phyloP scores from a whole-genome alignment of 2,888 invertebrate species.

The Metalampra italica region DNA sequence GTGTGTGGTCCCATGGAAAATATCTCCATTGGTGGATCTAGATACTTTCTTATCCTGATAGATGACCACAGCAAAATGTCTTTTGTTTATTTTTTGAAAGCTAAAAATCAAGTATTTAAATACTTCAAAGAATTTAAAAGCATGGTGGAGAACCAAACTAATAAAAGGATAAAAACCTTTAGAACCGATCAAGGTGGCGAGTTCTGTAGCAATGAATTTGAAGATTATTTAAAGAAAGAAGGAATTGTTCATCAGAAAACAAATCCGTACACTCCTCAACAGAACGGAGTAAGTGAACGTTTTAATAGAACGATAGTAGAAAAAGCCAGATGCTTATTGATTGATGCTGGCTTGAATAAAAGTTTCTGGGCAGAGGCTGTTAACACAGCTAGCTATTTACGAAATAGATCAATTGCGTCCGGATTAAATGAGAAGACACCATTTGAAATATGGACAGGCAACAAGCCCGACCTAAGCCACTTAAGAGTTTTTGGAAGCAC shows the following conservation, averaged over 20 bases:
- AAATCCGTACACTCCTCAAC: conserved; percentile 9
- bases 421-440: conserved; percentile 13
- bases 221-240: not conserved
- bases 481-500: conserved; percentile 12
- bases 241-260: conserved; percentile 7
- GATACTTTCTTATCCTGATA: conserved; percentile 21
- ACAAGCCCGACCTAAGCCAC: conserved; percentile 12
- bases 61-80: conserved; percentile 26
- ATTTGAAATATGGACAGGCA: conserved; percentile 15
- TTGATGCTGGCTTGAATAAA: conserved; percentile 10
- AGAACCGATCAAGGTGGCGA: conserved; percentile 2
- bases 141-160: conserved; percentile 9
- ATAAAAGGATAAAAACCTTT: conserved; percentile 7
- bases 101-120: conserved; percentile 8
- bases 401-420: conserved; percentile 8
- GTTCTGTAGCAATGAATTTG: not conserved
- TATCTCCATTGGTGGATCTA: conserved; percentile 1
- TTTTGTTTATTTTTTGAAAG: conserved; percentile 10
- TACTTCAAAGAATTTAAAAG: conserved; percentile 13
- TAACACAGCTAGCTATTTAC: conserved; percentile 11
- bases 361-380: conserved; percentile 7
- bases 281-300: conserved; percentile 12
- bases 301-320: conserved; percentile 13
- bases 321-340: conserved; percentile 9
- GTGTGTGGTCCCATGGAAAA: conserved; percentile 14